A percentile compares a stretch with the other conserved stretches of the same genome.
phyloP scores from a whole-genome alignment of 2,888 invertebrate genomes.

The Panzeria rudis region DNA sequence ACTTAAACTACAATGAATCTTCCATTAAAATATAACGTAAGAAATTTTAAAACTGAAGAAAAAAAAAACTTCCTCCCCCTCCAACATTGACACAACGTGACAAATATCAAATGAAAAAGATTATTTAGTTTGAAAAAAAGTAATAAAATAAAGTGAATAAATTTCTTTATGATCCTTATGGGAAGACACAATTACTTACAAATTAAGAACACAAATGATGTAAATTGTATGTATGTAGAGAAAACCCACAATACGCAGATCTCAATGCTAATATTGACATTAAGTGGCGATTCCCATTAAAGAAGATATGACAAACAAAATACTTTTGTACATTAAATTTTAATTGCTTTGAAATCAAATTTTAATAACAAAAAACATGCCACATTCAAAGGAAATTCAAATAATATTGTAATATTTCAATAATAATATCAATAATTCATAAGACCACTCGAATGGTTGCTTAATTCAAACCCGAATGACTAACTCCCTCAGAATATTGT shows the following conservation, averaged over 20 bases:
- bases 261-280: slow-evolving; percentile 45
- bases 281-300: slow-evolving; percentile 36
- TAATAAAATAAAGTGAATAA: slow-evolving; percentile 32
- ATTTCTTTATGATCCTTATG: slow-evolving; percentile 51
- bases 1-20: slow-evolving; percentile 3
- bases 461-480: slow-evolving; percentile 29
- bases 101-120: slow-evolving; percentile 62
- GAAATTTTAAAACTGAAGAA: slow-evolving; percentile 13
- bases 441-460: slow-evolving; percentile 54
- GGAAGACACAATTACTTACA: slow-evolving; percentile 22
- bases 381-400: slow-evolving; percentile 21
- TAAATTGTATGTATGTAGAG: slow-evolving; percentile 21
- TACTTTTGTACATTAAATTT: slow-evolving; percentile 10
- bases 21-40: slow-evolving; percentile 23
- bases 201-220: slow-evolving; percentile 33
- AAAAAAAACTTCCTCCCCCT: slow-evolving; percentile 24
- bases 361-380: slow-evolving; percentile 37
- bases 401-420: slow-evolving; percentile 24
- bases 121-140: slow-evolving; percentile 41
- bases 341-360: slow-evolving; percentile 57
- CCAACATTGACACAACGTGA: slow-evolving; percentile 67
- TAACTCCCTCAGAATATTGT: slow-evolving; percentile 11
- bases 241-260: slow-evolving; percentile 46
- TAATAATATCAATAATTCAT: slow-evolving; percentile 54
- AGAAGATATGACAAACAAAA: background rate